phyloP scores from a whole-genome alignment of 2,113 vertebrate species.

The Erythrocercus mccallii region DNA sequence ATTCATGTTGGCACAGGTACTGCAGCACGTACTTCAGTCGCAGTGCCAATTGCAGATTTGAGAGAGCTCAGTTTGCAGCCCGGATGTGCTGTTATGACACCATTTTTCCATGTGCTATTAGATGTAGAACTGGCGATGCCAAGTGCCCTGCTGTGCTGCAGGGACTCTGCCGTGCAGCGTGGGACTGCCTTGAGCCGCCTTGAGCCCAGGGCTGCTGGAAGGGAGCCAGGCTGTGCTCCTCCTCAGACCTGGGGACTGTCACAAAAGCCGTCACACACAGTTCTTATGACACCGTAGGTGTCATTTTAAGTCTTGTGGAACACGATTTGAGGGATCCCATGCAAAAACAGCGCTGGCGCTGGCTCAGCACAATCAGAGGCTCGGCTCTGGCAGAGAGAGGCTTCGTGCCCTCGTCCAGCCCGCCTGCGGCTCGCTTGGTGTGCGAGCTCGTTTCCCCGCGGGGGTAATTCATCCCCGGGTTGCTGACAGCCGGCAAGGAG shows the following conservation, averaged over 20 bases:
- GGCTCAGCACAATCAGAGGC: background rate
- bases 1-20: background rate
- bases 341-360: background rate
- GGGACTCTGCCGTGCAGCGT: background rate
- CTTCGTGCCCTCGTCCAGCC: background rate
- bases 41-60: background rate
- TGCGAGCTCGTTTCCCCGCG: fast-evolving
- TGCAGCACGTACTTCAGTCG: background rate
- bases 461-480: fast-evolving
- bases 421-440: fast-evolving
- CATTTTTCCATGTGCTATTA: background rate
- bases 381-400: background rate
- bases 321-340: fast-evolving
- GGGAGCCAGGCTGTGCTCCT: background rate
- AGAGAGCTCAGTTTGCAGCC: background rate
- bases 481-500: background rate
- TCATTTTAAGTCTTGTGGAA: background rate
- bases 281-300: background rate
- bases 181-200: background rate
- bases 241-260: fast-evolving
- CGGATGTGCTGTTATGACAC: background rate
- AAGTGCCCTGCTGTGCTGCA: background rate
- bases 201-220: background rate
- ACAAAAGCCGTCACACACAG: background rate
- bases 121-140: background rate